Base-by-base conservation (phyloP, 2,888 invertebrate species). In the Elysia crispata region DNA sequence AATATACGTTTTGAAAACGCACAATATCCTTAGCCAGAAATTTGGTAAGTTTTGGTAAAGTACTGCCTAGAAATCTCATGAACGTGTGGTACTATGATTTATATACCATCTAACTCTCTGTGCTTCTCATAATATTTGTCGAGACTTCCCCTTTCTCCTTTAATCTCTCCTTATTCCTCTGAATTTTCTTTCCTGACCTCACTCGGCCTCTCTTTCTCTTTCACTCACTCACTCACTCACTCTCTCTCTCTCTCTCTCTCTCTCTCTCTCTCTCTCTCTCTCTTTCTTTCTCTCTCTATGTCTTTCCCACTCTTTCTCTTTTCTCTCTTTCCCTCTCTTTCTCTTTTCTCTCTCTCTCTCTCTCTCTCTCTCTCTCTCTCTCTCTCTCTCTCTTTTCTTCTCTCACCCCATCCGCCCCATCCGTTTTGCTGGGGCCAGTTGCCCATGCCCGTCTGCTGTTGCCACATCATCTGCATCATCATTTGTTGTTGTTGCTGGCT, bases 131-230 rank as follows among this genome's bases (percentile, higher is more conserved):
- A n/a, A n/a, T n/a, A n/a, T n/a, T n/a, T n/a, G n/a, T n/a, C n/a
- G n/a, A n/a, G n/a, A n/a, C n/a, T n/a, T 94, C 0, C 98, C 95
- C 92, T 98, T 98, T 94, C 98, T 30, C n/a, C 28, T 49, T 72
- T 25, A 70, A 3, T 18, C 33, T 18, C 1, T 23, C 20, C 33
- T 18, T 72, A n/a, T 50, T 11, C 41, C 23, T 49, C 25, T 60
- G n/a, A 3, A 20, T 6, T 57, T 23, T 30, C 30, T 23, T 20
- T 28, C 57, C 28, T 60, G 15, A 20, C 57, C 30, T 30, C 23
- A 8, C 1, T 74, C 30, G 57, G n/a, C 11, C 30, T 74, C 73
- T 50, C 23, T 50, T 5, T 73, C 73, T 50, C 73, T 25, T 18
- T 25, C 23, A 73, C 50, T n/a, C 3, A 25, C 54, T 50, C 50